Base-by-base conservation (phyloP, 2,888 invertebrate genomes). In the Thecophora atra region DNA sequence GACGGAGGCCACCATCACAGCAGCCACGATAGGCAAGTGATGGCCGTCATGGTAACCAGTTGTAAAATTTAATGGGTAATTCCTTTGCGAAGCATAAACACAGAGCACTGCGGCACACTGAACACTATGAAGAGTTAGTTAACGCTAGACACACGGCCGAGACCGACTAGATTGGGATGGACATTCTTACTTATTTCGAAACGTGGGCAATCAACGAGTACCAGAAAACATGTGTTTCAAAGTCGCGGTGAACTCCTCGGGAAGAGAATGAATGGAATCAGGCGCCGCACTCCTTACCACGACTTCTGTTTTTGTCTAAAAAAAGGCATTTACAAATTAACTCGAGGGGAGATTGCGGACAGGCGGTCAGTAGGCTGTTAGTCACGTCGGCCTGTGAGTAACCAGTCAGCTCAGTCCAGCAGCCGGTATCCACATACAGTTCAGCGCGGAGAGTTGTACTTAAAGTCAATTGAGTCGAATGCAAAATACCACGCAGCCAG, bases 301-400 rank as follows among this genome's bases (percentile, higher is more conserved):
- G n/a, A n/a, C n/a, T n/a, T n/a, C n/a, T n/a, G n/a, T n/a, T n/a
- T n/a, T n/a, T n/a, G 15, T 13, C 58, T 28, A 28, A 8, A 26
- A 17, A 28, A 58, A 24, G 76, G 78, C 78, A 81, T 81, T 81
- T 81, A 81, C 81, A 82, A 81, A 81, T 81, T 81, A 81, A 82
- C 82, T 81, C 77, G 76, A 52, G 81, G 81, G 81, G 78, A 81
- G 79, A 71, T 64, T n/a, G n/a, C n/a, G n/a, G n/a, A n/a, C n/a
- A n/a, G n/a, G n/a, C n/a, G n/a, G n/a, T n/a, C n/a, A n/a, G n/a
- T n/a, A n/a, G 21, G 19, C 30, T 51, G 62, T n/a, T 62, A 62
- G 62, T 37, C 37, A 63, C 17, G 58, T 56, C 56, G 11, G 28
- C 26, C 65, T n/a, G n/a, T n/a, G n/a, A n/a, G n/a, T n/a, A n/a